These are phyloP conservation scores for Heteropelma amictum DNA, from an alignment of 2,888 invertebrate genomes.

Conservation along the genomic window DNA sequence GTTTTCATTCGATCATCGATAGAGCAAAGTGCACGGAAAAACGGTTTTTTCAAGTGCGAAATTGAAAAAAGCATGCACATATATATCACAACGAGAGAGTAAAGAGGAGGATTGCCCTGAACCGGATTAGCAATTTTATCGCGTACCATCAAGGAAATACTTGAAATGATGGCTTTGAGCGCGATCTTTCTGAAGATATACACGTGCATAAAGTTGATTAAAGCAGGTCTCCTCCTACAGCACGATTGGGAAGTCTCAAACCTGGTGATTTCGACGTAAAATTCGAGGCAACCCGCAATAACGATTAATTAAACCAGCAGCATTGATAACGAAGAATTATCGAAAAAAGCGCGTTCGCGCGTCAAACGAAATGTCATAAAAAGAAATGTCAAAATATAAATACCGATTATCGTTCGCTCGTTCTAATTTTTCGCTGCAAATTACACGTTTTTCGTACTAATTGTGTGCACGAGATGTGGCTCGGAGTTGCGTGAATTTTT, in stretches of 20 bases:
- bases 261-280: background rate
- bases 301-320: background rate
- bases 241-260: too few species aligned
- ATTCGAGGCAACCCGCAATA: background rate
- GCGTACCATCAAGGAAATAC: too few species aligned
- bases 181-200: conserved; percentile 24
- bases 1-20: conserved; percentile 37
- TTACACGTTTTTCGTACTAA: too few species aligned
- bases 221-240: too few species aligned
- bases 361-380: too few species aligned
- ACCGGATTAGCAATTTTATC: too few species aligned
- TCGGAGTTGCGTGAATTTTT: too few species aligned
- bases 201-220: background rate
- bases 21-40: conserved; percentile 21
- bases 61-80: background rate
- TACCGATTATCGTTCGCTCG: too few species aligned
- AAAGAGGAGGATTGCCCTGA: conserved; percentile 21
- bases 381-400: too few species aligned
- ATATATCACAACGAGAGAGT: background rate
- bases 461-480: too few species aligned
- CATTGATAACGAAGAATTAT: background rate
- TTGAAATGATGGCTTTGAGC: too few species aligned
- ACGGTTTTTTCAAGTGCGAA: background rate
- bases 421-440: too few species aligned
- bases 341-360: background rate